Percentiles rank a stretch among this genome's conserved stretches.
These are phyloP conservation scores for Brachyalestes nurse DNA, from an alignment of 2,797 vertebrate genomes.

Conservation along the genomic window DNA sequence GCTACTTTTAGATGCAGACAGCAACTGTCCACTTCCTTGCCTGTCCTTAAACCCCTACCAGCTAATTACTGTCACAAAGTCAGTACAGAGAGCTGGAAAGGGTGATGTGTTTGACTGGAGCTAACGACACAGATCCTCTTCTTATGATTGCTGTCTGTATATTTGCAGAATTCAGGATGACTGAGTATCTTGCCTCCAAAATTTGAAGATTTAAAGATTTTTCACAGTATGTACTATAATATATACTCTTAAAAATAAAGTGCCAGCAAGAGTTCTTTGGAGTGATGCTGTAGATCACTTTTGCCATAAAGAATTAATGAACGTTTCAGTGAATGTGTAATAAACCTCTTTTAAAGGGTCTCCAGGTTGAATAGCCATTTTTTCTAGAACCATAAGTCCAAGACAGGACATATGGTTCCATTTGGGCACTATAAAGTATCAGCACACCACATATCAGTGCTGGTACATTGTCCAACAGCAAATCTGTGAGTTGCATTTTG, in stretches of 20 bases:
- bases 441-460: too few relatives aligned
- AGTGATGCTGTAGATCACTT: neutral
- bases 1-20: conserved; percentile 45
- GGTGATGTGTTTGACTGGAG: conserved; percentile 47
- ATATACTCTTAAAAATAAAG: too few relatives aligned
- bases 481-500: too few relatives aligned
- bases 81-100: conserved; percentile 50
- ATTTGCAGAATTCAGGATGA: conserved; percentile 11
- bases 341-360: too few relatives aligned
- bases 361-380: too few relatives aligned
- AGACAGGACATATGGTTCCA: too few relatives aligned
- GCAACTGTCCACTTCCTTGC: conserved; percentile 43
- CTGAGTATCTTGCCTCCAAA: conserved; percentile 18
- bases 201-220: neutral
- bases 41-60: conserved; percentile 39
- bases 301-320: neutral
- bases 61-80: conserved; percentile 57
- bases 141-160: conserved; percentile 11
- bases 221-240: neutral
- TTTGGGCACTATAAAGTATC: too few relatives aligned
- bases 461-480: too few relatives aligned
- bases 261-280: neutral
- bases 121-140: conserved; percentile 30
- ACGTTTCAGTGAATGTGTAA: neutral
- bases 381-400: too few relatives aligned